Evolutionary conservation across 2,797 vertebrate genomes (phyloP).

Genomic region (Prunella strophiata): DNA sequence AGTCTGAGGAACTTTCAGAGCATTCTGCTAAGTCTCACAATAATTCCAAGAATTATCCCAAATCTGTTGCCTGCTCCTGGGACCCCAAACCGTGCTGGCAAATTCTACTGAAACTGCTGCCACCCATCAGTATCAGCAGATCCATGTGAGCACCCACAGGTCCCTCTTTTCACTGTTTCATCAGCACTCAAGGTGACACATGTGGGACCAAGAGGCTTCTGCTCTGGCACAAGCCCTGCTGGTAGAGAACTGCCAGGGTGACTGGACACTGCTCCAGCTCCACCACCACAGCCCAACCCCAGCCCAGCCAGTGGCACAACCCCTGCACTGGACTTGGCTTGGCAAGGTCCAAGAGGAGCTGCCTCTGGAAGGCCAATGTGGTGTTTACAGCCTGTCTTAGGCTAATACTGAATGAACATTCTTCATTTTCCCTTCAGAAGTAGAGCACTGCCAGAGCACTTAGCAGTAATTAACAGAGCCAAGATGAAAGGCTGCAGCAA

Average conservation of each 20-base stretch:
- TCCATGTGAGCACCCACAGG: accelerated
- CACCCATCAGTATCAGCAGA: accelerated
- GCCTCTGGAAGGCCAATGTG: background rate
- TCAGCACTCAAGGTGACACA: background rate
- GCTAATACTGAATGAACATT: background rate
- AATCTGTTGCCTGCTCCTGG: background rate
- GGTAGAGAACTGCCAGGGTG: background rate
- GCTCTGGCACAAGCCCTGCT: background rate
- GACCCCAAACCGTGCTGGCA: background rate
- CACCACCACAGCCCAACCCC: background rate
- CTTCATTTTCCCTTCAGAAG: background rate
- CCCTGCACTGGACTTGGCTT: background rate
- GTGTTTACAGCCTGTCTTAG: accelerated
- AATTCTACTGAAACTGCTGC: background rate
- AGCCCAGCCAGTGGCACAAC: background rate
- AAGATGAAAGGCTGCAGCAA: constrained; percentile 6
- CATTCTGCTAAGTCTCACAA: background rate
- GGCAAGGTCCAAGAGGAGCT: background rate
- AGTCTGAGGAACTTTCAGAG: background rate
- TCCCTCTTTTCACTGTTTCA: background rate
- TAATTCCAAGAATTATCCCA: background rate
- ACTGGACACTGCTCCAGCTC: background rate
- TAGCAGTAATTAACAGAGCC: constrained; percentile 48
- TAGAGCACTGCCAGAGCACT: constrained; percentile 26
- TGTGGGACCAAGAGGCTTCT: background rate